phyloP scores from a whole-genome alignment of 2,888 invertebrate genomes.

The Dynastes tityus region DNA sequence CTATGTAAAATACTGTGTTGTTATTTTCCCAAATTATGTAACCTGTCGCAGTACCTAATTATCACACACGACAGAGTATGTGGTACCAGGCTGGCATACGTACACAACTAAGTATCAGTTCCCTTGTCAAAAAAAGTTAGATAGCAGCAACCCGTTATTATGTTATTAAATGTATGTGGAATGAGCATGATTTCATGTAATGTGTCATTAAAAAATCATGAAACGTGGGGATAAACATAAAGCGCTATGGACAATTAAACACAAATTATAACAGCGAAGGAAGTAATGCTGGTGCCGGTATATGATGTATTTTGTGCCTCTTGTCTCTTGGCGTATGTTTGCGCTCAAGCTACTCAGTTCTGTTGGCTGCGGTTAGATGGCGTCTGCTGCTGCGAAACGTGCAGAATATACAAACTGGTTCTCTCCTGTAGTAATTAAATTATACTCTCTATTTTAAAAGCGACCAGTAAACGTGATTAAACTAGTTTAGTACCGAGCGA shows the following conservation, averaged over 20 bases:
- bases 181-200: constrained; percentile 31
- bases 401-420: constrained; percentile 30
- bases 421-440: constrained; percentile 36
- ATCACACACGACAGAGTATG: too few relatives aligned
- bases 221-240: constrained; percentile 32
- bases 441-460: constrained; percentile 38
- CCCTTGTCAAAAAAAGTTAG: constrained; percentile 10
- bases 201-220: constrained; percentile 35
- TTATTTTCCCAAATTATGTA: too few relatives aligned
- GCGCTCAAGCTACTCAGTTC: constrained; percentile 22
- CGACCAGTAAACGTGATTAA: constrained; percentile 37
- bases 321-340: constrained; percentile 6
- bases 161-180: constrained; percentile 12
- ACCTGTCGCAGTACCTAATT: too few relatives aligned
- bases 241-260: constrained; percentile 38
- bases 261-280: constrained; percentile 35
- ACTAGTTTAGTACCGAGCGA: constrained; percentile 23
- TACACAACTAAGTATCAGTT: not conserved
- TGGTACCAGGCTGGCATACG: not conserved
- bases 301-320: constrained; percentile 21
- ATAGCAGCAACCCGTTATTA: constrained; percentile 15
- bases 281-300: constrained; percentile 17
- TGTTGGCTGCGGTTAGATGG: constrained; percentile 38
- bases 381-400: constrained; percentile 26
- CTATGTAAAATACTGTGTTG: too few relatives aligned